Conservation (phyloP, 1,140 invertebrate species). For the Hypothenemus hampei region DNA sequence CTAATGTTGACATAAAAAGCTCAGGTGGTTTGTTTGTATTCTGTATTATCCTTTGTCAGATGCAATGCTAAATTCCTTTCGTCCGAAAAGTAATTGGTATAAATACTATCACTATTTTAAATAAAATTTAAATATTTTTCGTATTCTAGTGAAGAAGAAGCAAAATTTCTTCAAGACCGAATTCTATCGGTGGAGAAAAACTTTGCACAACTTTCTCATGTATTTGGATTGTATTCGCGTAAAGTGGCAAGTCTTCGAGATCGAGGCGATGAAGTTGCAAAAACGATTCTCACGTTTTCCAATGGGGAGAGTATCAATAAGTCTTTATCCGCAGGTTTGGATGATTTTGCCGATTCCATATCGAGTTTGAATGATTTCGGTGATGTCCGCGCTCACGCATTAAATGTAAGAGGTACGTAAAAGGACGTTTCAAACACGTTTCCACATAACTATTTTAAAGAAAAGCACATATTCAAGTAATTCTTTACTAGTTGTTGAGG, state of each 20-base stretch:
- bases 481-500: constrained; percentile 54
- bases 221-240: constrained; percentile 60
- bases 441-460: not conserved
- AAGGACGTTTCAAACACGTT: not conserved
- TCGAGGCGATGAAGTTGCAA: constrained; percentile 63
- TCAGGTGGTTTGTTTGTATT: constrained; percentile 29
- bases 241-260: constrained; percentile 67
- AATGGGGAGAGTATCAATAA: constrained; percentile 61
- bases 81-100: constrained; percentile 32
- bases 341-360: constrained; percentile 59
- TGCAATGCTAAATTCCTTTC: constrained; percentile 34
- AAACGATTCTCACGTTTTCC: constrained; percentile 47
- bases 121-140: not conserved
- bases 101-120: not conserved
- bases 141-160: constrained; percentile 54
- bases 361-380: constrained; percentile 66
- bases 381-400: constrained; percentile 62
- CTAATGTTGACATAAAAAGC: no score
- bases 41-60: constrained; percentile 12
- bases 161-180: constrained; percentile 67
- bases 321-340: constrained; percentile 56
- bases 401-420: constrained; percentile 50
- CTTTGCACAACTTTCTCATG: constrained; percentile 61
- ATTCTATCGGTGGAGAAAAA: constrained; percentile 63
- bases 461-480: not conserved